phyloP scores from a whole-genome alignment of 2,797 vertebrate genomes.

The Bradypodion pumilum region DNA sequence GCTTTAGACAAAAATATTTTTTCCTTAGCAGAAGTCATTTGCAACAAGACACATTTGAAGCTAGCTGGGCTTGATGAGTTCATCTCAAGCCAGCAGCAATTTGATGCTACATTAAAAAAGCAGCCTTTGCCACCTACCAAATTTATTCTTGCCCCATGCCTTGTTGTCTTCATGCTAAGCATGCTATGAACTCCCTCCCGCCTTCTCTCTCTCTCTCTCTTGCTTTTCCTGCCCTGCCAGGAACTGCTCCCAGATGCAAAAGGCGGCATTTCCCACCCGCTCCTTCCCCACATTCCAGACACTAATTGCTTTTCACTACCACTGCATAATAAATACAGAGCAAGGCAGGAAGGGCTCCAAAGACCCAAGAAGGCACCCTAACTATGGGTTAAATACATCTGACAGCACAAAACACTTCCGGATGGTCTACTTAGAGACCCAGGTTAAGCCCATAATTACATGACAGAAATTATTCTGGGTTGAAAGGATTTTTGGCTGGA shows the following conservation, averaged over 20 bases:
- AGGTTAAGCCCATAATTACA: no score
- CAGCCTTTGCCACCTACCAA: neutral
- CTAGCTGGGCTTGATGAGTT: no score
- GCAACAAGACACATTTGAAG: neutral
- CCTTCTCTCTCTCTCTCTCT: no score
- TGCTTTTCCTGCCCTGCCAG: neutral
- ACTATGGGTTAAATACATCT: no score
- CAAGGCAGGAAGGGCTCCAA: neutral
- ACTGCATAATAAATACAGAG: neutral
- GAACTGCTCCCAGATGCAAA: neutral
- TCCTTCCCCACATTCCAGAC: neutral
- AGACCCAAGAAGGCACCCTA: neutral
- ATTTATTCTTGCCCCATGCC: neutral
- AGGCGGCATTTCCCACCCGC: no score
- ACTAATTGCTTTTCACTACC: neutral
- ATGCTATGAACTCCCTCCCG: neutral
- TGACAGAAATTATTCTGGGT: no score
- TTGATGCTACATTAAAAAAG: no score
- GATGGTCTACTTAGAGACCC: neutral
- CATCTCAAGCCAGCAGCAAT: no score
- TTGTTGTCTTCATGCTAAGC: neutral
- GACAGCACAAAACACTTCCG: neutral
- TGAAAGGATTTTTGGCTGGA: no score
- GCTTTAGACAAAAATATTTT: no score
- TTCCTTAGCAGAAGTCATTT: neutral